These are phyloP conservation scores for Drosophila saltans DNA, from an alignment of 1,140 invertebrate genomes.

Conservation along the genomic window DNA sequence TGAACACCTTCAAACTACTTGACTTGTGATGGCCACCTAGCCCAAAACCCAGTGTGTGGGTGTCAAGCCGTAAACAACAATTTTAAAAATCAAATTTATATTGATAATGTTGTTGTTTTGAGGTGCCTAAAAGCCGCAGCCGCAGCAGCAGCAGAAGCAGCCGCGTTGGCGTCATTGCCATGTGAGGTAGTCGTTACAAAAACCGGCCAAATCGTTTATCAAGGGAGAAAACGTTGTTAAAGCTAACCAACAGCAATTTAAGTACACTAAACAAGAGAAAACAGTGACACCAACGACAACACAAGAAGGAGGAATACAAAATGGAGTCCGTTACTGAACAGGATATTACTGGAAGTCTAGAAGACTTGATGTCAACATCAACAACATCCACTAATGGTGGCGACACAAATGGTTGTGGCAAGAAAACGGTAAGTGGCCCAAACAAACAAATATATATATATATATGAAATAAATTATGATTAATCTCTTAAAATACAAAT, in stretches of 20 bases:
- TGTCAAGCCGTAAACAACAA: conserved; percentile 34
- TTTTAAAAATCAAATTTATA: conserved; percentile 36
- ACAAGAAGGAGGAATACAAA: conserved; percentile 20
- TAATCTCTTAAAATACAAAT: not conserved
- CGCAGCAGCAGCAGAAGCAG: conserved; percentile 39
- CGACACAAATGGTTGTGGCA: conserved; percentile 64
- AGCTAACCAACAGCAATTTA: conserved; percentile 7
- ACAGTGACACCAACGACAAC: not conserved
- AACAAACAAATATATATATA: not conserved
- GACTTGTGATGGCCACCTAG: conserved; percentile 34
- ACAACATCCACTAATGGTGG: conserved; percentile 65
- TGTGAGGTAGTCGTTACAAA: conserved; percentile 42
- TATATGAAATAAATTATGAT: not conserved
- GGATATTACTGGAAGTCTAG: conserved; percentile 56
- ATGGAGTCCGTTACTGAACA: conserved; percentile 57
- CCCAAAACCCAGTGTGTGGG: conserved; percentile 39
- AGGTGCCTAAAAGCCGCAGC: conserved; percentile 35
- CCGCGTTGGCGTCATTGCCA: conserved; percentile 57
- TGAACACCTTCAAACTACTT: conserved; percentile 50
- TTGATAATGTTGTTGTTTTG: conserved; percentile 38
- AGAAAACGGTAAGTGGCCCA: conserved; percentile 62
- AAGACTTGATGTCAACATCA: conserved; percentile 71
- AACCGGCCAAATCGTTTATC: conserved; percentile 10
- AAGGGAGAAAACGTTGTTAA: conserved; percentile 22
- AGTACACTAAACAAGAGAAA: conserved; percentile 12